These are phyloP conservation scores for Aphodius granarius DNA, from an alignment of 2,888 invertebrate species.

Conservation along the genomic window DNA sequence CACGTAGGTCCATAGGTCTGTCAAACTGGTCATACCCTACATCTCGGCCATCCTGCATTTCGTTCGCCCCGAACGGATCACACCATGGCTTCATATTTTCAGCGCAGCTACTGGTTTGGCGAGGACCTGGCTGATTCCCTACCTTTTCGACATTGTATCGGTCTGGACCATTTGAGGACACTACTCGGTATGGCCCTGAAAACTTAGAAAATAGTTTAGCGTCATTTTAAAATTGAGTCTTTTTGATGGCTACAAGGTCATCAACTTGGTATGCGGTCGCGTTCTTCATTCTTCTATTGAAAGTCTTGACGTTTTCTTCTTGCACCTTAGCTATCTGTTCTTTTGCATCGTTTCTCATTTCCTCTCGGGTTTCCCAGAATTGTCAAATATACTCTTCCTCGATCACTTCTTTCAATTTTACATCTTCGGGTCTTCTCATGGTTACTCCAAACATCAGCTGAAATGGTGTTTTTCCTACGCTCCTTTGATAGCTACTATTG, in stretches of 20 bases:
- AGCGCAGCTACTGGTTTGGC: no score
- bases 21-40: no score
- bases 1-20: no score
- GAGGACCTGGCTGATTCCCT: no score
- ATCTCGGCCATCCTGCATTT: no score
- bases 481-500: constrained; percentile 5
- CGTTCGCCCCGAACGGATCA: no score
- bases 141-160: no score
- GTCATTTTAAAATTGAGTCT: constrained; percentile 43
- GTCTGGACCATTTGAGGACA: no score
- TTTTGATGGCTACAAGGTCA: constrained; percentile 42
- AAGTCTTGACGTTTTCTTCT: constrained; percentile 29
- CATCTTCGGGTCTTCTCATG: constrained; percentile 36
- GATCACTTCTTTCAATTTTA: constrained; percentile 27
- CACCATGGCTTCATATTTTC: no score
- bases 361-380: constrained; percentile 29
- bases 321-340: constrained; percentile 33
- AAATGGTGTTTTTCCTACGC: constrained; percentile 6
- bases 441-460: constrained; percentile 15
- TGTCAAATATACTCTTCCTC: constrained; percentile 28
- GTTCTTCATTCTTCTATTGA: constrained; percentile 25
- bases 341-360: constrained; percentile 26
- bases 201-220: constrained; percentile 42
- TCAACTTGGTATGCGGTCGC: constrained; percentile 30
- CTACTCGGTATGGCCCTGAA: constrained; percentile 45